Percentiles rank a stretch among this genome's conserved stretches.
These are phyloP conservation scores for Bombyx huttoni DNA, from an alignment of 2,888 invertebrate genomes.

Conservation along the genomic window DNA sequence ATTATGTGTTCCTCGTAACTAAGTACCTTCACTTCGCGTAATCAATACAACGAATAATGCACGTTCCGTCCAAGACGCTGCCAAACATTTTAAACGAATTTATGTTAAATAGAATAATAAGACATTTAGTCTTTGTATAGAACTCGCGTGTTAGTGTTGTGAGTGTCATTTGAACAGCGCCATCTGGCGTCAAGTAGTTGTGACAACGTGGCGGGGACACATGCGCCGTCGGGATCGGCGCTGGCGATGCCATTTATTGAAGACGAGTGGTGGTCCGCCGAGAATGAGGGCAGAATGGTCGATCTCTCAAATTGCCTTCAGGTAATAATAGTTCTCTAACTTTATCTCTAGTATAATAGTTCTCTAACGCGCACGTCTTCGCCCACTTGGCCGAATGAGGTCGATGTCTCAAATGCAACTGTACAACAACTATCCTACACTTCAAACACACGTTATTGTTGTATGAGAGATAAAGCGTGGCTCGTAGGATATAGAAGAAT, in stretches of 20 bases:
- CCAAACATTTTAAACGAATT: constrained; percentile 66
- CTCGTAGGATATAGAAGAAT: too few relatives aligned
- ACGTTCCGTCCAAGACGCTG: constrained; percentile 65
- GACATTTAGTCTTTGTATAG: constrained; percentile 33
- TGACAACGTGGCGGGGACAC: constrained; percentile 76
- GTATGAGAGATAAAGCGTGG: too few relatives aligned
- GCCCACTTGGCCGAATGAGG: too few relatives aligned
- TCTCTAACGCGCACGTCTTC: too few relatives aligned
- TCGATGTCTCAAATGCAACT: too few relatives aligned
- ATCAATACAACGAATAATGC: constrained; percentile 59
- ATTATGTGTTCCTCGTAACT: constrained; percentile 54
- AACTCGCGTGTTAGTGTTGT: constrained; percentile 29
- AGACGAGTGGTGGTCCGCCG: constrained; percentile 96
- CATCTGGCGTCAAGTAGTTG: constrained; percentile 49
- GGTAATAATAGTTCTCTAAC: constrained; percentile 33
- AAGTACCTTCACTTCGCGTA: constrained; percentile 45
- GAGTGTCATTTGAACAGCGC: constrained; percentile 37
- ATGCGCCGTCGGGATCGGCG: constrained; percentile 75
- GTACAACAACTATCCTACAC: too few relatives aligned
- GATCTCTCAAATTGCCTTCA: constrained; percentile 91
- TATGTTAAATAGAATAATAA: constrained; percentile 47
- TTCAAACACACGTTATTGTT: too few relatives aligned
- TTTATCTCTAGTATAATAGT: too few relatives aligned
- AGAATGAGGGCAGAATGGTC: constrained; percentile 95
- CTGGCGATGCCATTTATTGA: constrained; percentile 96